These are phyloP conservation scores for Tenualosa ilisha DNA, from an alignment of 2,797 vertebrate genomes.

Conservation along the genomic window DNA sequence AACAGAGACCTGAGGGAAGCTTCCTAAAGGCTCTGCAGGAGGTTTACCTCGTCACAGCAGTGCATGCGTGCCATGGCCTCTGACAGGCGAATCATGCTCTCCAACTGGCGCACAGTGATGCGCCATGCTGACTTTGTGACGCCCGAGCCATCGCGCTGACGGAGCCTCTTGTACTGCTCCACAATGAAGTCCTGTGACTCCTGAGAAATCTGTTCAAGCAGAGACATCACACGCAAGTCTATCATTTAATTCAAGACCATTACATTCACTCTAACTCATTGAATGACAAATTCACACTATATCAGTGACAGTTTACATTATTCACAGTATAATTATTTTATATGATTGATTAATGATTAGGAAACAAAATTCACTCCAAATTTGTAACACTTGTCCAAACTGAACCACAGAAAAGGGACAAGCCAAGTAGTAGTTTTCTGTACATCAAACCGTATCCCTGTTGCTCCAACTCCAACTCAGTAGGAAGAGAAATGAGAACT, in stretches of 20 bases:
- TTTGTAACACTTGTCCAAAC: no score
- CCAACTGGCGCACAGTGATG: conserved; percentile 94
- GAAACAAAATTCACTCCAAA: neutral
- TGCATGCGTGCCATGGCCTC: conserved; percentile 98
- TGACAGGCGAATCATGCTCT: conserved; percentile 97
- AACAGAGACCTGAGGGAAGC: neutral
- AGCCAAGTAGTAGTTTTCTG: neutral
- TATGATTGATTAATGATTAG: neutral
- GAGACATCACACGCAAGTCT: rapidly evolving
- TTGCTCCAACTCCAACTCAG: no score
- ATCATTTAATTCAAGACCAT: neutral
- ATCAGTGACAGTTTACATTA: neutral
- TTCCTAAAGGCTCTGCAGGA: neutral
- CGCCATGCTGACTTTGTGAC: conserved; percentile 93
- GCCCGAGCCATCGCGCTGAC: conserved; percentile 88
- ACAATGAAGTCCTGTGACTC: conserved; percentile 97
- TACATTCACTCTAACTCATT: neutral
- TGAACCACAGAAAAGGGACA: neutral
- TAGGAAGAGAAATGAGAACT: no score
- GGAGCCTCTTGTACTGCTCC: conserved; percentile 95
- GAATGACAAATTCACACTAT: neutral
- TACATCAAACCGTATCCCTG: neutral
- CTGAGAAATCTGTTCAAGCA: conserved; percentile 83
- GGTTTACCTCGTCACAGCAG: conserved; percentile 93
- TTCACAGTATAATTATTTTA: neutral